These are phyloP conservation scores for Cataglyphis rosenhaueri DNA, from an alignment of 2,888 invertebrate species.

Conservation along the genomic window DNA sequence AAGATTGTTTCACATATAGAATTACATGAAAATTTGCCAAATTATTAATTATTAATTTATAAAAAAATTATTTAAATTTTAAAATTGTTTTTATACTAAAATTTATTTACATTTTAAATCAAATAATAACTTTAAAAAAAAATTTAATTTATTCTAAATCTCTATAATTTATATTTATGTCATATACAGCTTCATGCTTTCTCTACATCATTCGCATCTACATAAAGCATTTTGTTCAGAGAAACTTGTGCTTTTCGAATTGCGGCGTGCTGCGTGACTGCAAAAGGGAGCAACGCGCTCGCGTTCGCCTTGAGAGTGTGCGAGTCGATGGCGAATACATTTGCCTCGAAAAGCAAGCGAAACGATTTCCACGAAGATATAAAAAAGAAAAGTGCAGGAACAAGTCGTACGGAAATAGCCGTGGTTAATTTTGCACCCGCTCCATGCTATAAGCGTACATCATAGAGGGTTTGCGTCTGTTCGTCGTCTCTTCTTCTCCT, in stretches of 20 bases:
- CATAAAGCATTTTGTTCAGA: slow-evolving; percentile 3
- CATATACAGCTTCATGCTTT: not conserved
- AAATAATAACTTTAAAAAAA: too few relatives aligned
- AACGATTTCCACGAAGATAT: slow-evolving; percentile 72
- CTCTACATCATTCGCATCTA: not conserved
- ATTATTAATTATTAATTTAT: too few relatives aligned
- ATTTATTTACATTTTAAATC: too few relatives aligned
- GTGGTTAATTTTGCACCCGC: slow-evolving; percentile 78
- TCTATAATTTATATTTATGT: not conserved
- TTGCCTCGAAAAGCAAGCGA: slow-evolving; percentile 58
- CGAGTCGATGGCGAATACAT: slow-evolving; percentile 29
- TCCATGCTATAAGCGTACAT: slow-evolving; percentile 77
- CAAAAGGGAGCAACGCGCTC: slow-evolving; percentile 24
- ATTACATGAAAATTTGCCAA: too few relatives aligned
- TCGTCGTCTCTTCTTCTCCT: slow-evolving; percentile 75
- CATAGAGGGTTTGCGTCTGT: slow-evolving; percentile 78
- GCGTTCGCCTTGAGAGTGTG: slow-evolving; percentile 19
- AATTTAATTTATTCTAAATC: not conserved
- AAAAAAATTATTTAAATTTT: too few relatives aligned
- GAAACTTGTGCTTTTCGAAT: not conserved
- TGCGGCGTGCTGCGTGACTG: not conserved
- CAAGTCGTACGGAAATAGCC: slow-evolving; percentile 74
- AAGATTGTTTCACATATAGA: not conserved
- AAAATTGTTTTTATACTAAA: too few relatives aligned
- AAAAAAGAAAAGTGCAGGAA: slow-evolving; percentile 73